Evolutionary conservation across 2,113 vertebrate genomes (phyloP).

Genomic region (Entomyzon cyanotis): DNA sequence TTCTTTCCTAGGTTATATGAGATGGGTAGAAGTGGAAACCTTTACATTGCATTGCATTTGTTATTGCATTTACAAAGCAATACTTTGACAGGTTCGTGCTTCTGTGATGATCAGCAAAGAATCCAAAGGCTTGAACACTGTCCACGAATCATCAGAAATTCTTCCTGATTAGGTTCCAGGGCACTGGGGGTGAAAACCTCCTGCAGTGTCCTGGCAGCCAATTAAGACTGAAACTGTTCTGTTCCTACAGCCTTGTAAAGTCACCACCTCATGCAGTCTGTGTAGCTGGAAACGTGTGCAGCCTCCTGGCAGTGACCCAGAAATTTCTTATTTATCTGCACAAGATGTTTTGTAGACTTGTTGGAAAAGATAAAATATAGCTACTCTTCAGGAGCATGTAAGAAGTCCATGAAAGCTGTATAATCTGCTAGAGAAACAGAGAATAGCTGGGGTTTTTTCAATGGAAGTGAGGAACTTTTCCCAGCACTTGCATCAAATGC

Average conservation of each 20-base stretch:
- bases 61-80: not conserved
- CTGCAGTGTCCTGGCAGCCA: not conserved
- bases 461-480: not conserved
- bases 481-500: not conserved
- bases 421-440: not conserved
- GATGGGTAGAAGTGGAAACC: not conserved
- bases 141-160: not conserved
- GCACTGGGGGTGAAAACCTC: not conserved
- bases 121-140: not conserved
- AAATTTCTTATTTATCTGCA: not conserved
- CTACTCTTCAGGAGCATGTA: not conserved
- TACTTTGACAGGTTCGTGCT: not conserved
- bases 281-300: not conserved
- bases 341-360: not conserved
- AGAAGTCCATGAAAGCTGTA: not conserved
- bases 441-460: not conserved
- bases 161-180: not conserved
- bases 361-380: not conserved
- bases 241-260: conserved; percentile 26
- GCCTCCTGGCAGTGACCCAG: not conserved
- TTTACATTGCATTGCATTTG: too few species aligned
- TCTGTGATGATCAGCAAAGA: not conserved
- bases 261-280: not conserved
- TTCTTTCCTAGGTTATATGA: not conserved
- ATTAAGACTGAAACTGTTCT: not conserved